A percentile compares a stretch with the other conserved stretches of the same genome.
Conservation (phyloP, 1,140 invertebrate species). For the Meloidogyne chitwoodi region DNA sequence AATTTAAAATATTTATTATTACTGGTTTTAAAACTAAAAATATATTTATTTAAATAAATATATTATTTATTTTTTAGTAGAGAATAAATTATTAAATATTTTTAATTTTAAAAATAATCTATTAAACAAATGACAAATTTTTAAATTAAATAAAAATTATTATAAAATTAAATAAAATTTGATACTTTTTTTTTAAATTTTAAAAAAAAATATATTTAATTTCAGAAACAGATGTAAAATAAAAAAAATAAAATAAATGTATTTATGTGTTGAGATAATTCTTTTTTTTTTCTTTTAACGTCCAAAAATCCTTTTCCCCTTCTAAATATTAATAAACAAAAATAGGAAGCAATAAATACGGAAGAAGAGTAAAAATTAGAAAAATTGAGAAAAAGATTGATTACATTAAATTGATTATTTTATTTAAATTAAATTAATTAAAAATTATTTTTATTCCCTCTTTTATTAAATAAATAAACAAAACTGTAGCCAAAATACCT, state of each 20-base stretch:
- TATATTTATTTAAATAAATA: no score
- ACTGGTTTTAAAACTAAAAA: no score
- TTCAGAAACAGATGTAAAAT: not conserved
- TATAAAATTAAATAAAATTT: not conserved
- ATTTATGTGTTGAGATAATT: not conserved
- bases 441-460: no score
- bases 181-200: not conserved
- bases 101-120: no score
- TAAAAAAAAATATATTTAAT: not conserved
- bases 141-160: not conserved
- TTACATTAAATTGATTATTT: not conserved
- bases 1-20: no score
- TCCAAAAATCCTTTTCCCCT: not conserved
- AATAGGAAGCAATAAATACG: not conserved
- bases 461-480: no score
- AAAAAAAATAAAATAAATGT: not conserved
- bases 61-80: no score
- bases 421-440: not conserved
- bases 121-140: not conserved
- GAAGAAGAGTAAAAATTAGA: not conserved
- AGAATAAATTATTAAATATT: no score
- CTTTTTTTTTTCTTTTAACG: not conserved
- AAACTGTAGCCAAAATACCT: no score
- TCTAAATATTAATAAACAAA: not conserved
- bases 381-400: not conserved